Conservation (phyloP, 2,797 vertebrate genomes). For the Gymnopithys bicolor region DNA sequence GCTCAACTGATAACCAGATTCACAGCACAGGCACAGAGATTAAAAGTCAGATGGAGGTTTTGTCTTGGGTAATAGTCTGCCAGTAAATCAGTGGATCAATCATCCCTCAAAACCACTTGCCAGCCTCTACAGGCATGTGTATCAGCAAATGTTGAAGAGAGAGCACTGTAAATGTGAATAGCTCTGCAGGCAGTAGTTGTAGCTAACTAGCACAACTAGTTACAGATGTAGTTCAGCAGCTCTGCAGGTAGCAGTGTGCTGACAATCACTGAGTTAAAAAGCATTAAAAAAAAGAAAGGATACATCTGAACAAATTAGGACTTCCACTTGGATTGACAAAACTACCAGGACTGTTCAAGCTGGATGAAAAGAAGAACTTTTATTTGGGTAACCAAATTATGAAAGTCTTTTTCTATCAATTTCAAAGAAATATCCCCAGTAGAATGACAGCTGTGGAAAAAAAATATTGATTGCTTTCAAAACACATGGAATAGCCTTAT, state of each 20-base stretch:
- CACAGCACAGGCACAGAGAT: neutral
- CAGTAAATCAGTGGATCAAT: neutral
- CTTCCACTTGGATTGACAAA: neutral
- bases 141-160: neutral
- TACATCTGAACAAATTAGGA: neutral
- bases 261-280: neutral
- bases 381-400: neutral
- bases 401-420: neutral
- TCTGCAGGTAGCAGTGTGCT: neutral
- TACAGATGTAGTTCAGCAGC: neutral
- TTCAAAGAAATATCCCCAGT: neutral
- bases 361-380: neutral
- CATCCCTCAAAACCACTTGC: neutral
- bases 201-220: neutral
- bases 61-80: neutral
- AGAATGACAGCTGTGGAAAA: neutral
- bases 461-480: neutral
- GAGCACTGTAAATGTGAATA: neutral
- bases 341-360: neutral
- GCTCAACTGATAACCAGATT: neutral
- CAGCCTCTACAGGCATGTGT: neutral
- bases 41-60: neutral
- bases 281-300: neutral
- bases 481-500: neutral
- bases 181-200: neutral